Base-by-base conservation (phyloP, 2,797 vertebrate species). In the Chaetophractus vellerosus region DNA sequence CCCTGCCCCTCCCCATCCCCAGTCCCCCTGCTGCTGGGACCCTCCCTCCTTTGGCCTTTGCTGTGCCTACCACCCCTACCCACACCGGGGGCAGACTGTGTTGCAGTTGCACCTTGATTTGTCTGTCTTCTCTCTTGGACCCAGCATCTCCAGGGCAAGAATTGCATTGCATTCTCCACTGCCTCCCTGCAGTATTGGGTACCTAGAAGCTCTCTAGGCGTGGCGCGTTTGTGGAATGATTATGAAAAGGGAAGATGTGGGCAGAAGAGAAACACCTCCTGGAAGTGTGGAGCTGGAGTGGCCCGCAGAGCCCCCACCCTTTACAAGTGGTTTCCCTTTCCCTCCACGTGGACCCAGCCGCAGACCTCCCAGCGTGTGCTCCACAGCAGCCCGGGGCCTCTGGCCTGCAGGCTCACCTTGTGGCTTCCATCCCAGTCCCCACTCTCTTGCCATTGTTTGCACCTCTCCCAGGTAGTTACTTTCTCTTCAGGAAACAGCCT, bases 361-460 rank as follows among this genome's bases (percentile, higher is more conserved):
- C 24, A 31, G n/a, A 14, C 38, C 48, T 48, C 69, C 57, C 57
- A 3, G 26, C 50, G 19, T 26, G 23, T 19, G 16, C 21, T 69
- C 21, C 4, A 2, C 2, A 68, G 36, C 0, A 0, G 45, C 10
- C 45, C 31, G 21, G 55, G 2, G 41, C 33, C 61, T 48, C 16
- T 38, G 75, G 61, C 31, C 69, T 66, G 38, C 19, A 19, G 9
- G 36, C 57, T 36, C 24, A 38, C 52, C 36, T 26, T 5, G 6
- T 33, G 28, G 55, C 66, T 33, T 23, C 5, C 3, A 5, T 9
- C 36, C 80, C 33, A 2, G 31, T 19, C 3, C 19, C 61, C 19
- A 3, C 26, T 50, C 66, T 88, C 38, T 21, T 50, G 52, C 55
- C 18, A 18, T 74, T 9, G 1, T 63, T 41, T 26, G 41, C 2